Conservation (phyloP, 1,140 invertebrate species). For the Anastrepha obliqua region DNA sequence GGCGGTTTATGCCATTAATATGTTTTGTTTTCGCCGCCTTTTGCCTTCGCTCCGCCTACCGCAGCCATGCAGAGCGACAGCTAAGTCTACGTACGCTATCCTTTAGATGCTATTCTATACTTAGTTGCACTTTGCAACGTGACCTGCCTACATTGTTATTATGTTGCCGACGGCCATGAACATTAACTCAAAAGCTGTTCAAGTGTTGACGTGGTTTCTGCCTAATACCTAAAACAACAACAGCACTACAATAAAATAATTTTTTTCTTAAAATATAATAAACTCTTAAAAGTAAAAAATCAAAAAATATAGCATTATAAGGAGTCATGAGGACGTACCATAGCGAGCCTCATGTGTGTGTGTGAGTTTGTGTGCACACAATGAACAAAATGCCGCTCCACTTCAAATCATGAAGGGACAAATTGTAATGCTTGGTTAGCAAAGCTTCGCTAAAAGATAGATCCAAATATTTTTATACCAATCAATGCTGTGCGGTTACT, state of each 20-base stretch:
- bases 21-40: neutral
- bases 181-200: slow-evolving; percentile 29
- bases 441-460: no score
- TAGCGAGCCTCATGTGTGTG: no score
- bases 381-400: no score
- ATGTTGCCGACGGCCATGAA: slow-evolving; percentile 29
- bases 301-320: no score
- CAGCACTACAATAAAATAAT: neutral
- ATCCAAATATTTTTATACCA: no score
- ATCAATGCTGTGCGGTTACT: no score
- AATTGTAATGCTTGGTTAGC: no score
- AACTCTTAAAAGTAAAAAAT: neutral
- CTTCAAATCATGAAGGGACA: no score
- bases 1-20: slow-evolving; percentile 1
- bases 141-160: neutral
- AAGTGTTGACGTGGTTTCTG: slow-evolving; percentile 19
- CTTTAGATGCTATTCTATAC: neutral
- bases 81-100: neutral
- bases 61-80: neutral
- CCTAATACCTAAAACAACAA: slow-evolving; percentile 25
- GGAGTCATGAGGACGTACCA: no score
- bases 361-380: no score
- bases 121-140: slow-evolving; percentile 24
- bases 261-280: neutral
- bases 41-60: no score